A percentile compares a stretch with the other conserved stretches of the same genome.
Conservation (phyloP, 2,888 invertebrate genomes). For the Eupithecia inturbata region DNA sequence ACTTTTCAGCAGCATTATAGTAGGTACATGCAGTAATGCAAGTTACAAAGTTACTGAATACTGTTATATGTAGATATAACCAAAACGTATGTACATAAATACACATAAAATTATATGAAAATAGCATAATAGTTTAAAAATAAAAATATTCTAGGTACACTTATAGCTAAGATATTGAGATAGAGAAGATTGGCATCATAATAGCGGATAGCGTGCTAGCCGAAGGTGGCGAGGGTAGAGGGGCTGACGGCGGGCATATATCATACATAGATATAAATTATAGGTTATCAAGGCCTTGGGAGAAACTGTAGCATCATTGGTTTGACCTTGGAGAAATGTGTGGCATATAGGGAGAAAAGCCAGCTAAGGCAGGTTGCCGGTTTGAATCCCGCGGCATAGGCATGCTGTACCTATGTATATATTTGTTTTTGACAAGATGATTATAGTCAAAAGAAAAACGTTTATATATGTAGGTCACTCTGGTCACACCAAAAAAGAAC, state of each 20-base stretch:
- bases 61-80: too few species aligned
- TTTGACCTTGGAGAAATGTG: background rate
- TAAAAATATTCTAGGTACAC: conserved; percentile 1
- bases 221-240: conserved; percentile 40
- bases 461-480: too few species aligned
- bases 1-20: too few species aligned
- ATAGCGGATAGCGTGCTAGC: conserved; percentile 33
- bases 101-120: too few species aligned
- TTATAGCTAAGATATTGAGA: conserved; percentile 14
- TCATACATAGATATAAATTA: conserved; percentile 57
- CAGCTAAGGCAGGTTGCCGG: background rate
- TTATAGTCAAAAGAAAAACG: too few species aligned
- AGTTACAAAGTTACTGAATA: too few species aligned
- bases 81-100: too few species aligned
- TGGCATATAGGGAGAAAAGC: background rate
- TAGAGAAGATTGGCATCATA: conserved; percentile 20
- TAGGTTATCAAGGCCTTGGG: conserved; percentile 30
- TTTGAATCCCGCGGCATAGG: background rate
- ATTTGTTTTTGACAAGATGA: too few species aligned
- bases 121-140: too few species aligned
- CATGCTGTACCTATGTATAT: background rate
- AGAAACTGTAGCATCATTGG: conserved; percentile 11
- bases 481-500: too few species aligned
- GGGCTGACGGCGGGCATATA: conserved; percentile 42
- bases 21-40: too few species aligned